A percentile compares a stretch with the other conserved stretches of the same genome.
Conservation (phyloP, 2,797 vertebrate species). For the Notoglanidium macrostoma region DNA sequence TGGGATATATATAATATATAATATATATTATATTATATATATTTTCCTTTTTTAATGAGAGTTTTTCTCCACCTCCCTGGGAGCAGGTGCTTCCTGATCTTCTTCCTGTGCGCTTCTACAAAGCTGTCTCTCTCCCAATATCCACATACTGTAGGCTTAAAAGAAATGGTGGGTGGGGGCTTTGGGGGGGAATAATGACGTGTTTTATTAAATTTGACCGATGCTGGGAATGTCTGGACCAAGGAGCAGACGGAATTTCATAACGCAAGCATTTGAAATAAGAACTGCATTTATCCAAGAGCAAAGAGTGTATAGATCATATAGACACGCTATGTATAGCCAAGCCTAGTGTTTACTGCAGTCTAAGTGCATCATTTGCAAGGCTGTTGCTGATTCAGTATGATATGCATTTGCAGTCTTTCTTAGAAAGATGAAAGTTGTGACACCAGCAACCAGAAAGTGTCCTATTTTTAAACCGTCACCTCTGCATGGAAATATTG, state of each 20-base stretch:
- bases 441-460: background rate
- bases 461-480: background rate
- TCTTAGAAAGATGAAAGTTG: background rate
- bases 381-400: background rate
- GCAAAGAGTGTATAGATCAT: background rate
- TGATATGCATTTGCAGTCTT: background rate
- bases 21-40: too few relatives aligned
- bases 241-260: constrained; percentile 51
- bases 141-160: constrained; percentile 56
- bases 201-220: constrained; percentile 64
- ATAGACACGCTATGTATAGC: background rate
- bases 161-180: constrained; percentile 38
- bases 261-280: constrained; percentile 31
- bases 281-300: background rate
- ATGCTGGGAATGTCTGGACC: constrained; percentile 44
- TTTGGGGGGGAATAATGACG: constrained; percentile 61
- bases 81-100: constrained; percentile 89
- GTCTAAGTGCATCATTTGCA: background rate
- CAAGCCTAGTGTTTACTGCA: background rate
- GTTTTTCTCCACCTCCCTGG: constrained; percentile 76
- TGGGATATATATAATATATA: background rate
- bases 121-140: background rate
- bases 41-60: constrained; percentile 61
- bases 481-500: background rate
- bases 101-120: constrained; percentile 63